A percentile compares a stretch with the other conserved stretches of the same genome.
phyloP scores from a whole-genome alignment of 2,113 vertebrate species.

The Alces alces region DNA sequence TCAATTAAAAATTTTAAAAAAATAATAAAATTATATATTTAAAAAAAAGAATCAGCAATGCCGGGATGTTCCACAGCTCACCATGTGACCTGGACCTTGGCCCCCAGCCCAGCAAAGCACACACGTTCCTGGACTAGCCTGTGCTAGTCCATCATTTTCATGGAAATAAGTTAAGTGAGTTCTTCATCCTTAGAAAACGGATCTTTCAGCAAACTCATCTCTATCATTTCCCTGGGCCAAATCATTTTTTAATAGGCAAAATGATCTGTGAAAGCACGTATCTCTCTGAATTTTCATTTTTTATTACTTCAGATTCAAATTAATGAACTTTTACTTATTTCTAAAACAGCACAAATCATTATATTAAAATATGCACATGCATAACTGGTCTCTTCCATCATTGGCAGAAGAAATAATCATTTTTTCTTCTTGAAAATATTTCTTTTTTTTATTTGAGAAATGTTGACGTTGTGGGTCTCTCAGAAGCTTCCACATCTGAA shows the following conservation, averaged over 20 bases:
- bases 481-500: not conserved
- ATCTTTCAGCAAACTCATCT: not conserved
- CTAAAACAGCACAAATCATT: not conserved
- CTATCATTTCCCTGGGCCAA: not conserved
- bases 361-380: not conserved
- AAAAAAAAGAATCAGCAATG: not conserved
- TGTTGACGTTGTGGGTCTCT: not conserved
- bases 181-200: not conserved
- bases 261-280: not conserved
- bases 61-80: fast-evolving
- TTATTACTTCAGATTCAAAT: not conserved
- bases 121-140: not conserved
- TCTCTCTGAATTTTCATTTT: not conserved
- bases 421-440: not conserved
- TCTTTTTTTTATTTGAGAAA: not conserved
- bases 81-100: fast-evolving
- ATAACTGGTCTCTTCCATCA: not conserved
- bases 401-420: not conserved
- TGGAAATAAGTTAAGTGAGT: not conserved
- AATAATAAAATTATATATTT: not conserved
- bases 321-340: not conserved
- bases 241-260: not conserved
- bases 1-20: not conserved
- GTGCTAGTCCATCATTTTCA: not conserved
- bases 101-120: fast-evolving